Evolutionary conservation across 2,113 vertebrate species (phyloP), one percentile per base, ranked within the genome.

Genomic region (Archocentrus centrarchus): DNA sequence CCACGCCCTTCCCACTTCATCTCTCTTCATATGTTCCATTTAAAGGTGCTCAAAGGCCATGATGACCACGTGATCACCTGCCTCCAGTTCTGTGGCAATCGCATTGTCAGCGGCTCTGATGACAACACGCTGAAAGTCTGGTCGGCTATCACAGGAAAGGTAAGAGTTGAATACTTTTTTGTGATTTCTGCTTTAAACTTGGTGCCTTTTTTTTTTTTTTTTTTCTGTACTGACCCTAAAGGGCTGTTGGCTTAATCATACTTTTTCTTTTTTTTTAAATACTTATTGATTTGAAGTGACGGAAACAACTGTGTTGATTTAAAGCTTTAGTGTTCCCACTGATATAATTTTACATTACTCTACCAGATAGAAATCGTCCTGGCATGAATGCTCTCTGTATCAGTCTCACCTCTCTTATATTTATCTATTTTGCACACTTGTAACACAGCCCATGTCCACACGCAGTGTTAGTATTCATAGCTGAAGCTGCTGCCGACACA

Each of bases 61-160:
- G 98, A 99, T 58, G 98, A 99, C 92, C 98, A 99, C 1, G 98
- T 99, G 90, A 99, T 99, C 95, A 99, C 98, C 3, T 99, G 98
- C 95, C 96, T 99, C 37, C 98, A 99, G 94, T 99, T 99, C 92
- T 99, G 98, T 63, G 98, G 98, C 88, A 99, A 98, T 95, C 96
- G 98, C 61, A 99, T 99, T 27, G 98, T 99, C 90, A 99, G 98
- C 75, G 98, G 98, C 86, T 99, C 98, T 0, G 98, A 99, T 2
- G 98, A 99, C 96, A 99, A 99, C 96, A 99, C 98, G 17, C 95
- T 99, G 14, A 99, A 99, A 94, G 98, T 99, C 80, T 99, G 98
- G 98, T 99, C 98, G 27, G 98, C 98, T 1, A 97, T 99, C 81
- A 99, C 98, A 2, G 98, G 98, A 93, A 99, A 99, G 97, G 98